Percentiles rank a stretch among this genome's conserved stretches.
phyloP scores from a whole-genome alignment of 1,140 invertebrate species.

The Platyscapa corneri region DNA sequence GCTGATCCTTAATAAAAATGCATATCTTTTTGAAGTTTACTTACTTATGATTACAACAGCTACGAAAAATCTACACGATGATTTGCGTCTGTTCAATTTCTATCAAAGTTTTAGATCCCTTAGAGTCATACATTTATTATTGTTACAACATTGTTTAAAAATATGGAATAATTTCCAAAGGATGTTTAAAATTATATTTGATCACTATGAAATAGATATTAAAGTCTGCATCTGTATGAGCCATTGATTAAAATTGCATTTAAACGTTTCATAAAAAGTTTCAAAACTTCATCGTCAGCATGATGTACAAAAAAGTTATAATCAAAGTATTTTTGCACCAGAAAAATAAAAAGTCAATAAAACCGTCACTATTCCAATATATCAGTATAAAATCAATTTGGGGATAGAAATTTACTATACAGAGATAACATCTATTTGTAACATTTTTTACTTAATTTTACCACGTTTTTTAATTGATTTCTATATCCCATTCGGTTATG shows the following conservation, averaged over 20 bases:
- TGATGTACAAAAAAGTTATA: neutral
- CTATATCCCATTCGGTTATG: no score
- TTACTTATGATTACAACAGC: no score
- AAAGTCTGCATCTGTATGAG: neutral
- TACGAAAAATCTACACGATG: no score
- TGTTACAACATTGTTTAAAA: no score
- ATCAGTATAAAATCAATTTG: neutral
- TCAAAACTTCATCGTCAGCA: slow-evolving; percentile 7
- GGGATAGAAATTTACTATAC: neutral
- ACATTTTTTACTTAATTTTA: neutral
- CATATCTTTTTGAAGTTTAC: no score
- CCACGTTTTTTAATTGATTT: neutral
- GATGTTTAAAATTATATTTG: neutral
- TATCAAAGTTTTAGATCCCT: no score
- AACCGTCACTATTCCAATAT: neutral
- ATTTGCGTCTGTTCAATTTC: no score
- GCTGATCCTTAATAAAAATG: no score
- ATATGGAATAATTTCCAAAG: no score
- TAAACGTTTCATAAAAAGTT: neutral
- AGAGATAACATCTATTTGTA: neutral
- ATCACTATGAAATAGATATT: neutral
- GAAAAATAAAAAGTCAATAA: neutral
- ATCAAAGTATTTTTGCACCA: neutral
- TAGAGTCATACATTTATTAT: no score
- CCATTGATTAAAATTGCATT: neutral